Conservation (phyloP, 2,113 vertebrate genomes). For the Cololabis saira region DNA sequence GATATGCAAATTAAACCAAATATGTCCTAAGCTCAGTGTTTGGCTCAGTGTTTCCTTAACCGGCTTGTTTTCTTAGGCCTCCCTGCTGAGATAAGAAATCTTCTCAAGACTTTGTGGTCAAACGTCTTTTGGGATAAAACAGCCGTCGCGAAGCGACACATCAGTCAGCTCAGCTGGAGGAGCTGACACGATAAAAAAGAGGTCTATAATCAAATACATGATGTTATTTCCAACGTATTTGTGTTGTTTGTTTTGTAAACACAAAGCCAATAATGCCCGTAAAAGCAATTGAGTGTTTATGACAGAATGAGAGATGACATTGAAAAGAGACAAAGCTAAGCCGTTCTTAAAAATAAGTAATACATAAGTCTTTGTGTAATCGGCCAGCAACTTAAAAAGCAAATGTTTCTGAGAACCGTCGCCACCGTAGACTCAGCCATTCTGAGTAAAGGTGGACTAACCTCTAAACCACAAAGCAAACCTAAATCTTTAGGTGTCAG, state of each 20-base stretch:
- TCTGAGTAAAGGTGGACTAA: neutral
- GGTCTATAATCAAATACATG: neutral
- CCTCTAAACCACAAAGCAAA: neutral
- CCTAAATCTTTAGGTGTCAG: neutral
- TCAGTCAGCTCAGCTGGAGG: neutral
- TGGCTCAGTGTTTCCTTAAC: constrained; percentile 34
- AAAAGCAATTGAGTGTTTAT: constrained; percentile 28
- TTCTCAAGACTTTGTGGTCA: constrained; percentile 30
- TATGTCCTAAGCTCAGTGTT: constrained; percentile 31
- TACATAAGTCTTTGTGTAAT: neutral
- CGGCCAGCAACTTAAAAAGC: constrained; percentile 3
- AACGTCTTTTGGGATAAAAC: constrained; percentile 33
- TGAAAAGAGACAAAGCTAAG: constrained; percentile 15
- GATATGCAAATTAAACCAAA: constrained; percentile 53
- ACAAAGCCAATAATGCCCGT: constrained; percentile 4
- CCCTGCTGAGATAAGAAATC: constrained; percentile 49
- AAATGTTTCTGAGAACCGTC: constrained; percentile 12
- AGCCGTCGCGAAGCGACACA: constrained; percentile 1
- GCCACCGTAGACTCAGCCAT: neutral
- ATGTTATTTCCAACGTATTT: neutral
- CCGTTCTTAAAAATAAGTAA: no score
- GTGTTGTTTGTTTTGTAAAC: neutral
- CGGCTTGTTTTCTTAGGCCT: constrained; percentile 1
- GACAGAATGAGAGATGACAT: constrained; percentile 14
- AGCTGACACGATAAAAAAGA: neutral